Evolutionary conservation across 2,888 invertebrate species (phyloP), one percentile per base, ranked within the genome.

Genomic region (Chloroclystis v-ata): DNA sequence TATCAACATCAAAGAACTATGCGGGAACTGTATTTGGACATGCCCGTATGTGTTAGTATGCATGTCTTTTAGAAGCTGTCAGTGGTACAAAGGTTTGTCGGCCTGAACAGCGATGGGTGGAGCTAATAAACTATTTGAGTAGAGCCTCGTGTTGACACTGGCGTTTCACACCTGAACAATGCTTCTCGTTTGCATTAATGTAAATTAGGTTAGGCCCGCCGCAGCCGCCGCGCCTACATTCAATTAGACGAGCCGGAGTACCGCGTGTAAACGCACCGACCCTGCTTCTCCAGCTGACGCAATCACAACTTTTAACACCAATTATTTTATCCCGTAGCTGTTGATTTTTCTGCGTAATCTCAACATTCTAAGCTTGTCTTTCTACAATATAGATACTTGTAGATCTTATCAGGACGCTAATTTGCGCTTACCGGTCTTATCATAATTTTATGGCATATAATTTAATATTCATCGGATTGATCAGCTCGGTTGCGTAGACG

Each of bases 131-230:
- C 84, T 85, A 82, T 85, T 86, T 85, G 85, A 84, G 82, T 75
- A 79, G 82, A 82, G 74, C 78, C 75, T 74, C 70, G 79, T 84
- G 86, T 87, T 87, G 86, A 87, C 86, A 87, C 85, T 85, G 78
- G 80, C 80, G 82, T 82, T 86, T 87, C 83, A 84, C 86, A 87
- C 86, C 85, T 85, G 86, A 85, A 86, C 86, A 87, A 86, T 85
- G 85, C 84, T 78, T 63, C 85, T 86, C 86, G 86, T 87, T 87
- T 86, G 82, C 86, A 86, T 87, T 85, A 85, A 86, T 87, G 85
- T 87, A 86, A 87, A 87, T 87, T 87, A 85, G 85, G 85, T 83
- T 84, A 86, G 81, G 80, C 69, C 72, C 72, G 75, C 74, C 64
- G 74, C 77, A 54, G 59, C 59, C 69, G 75, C 73, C 72, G 78